These are phyloP conservation scores for Chlamydotis undulata DNA, from an alignment of 2,113 vertebrate genomes.

Conservation along the genomic window DNA sequence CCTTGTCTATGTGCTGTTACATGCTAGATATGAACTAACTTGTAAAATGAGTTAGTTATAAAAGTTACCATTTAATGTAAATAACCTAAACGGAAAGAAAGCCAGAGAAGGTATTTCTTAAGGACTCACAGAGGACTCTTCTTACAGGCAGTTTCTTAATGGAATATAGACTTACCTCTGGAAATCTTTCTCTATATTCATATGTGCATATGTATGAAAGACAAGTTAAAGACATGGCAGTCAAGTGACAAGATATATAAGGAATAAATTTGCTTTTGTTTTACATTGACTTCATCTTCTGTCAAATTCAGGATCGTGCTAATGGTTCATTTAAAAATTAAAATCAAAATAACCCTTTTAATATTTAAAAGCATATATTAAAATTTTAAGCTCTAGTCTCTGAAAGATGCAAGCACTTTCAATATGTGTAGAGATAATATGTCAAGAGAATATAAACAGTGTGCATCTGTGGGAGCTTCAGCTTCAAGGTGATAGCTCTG, in stretches of 20 bases:
- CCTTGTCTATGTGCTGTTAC: slow-evolving; percentile 10
- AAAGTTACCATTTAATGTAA: slow-evolving; percentile 15
- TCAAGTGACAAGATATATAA: neutral
- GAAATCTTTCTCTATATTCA: neutral
- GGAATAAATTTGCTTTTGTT: slow-evolving; percentile 3
- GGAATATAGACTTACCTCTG: neutral
- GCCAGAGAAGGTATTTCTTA: slow-evolving; percentile 8
- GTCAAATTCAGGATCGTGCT: slow-evolving; percentile 32
- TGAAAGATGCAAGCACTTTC: slow-evolving; percentile 20
- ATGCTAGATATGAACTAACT: slow-evolving; percentile 10
- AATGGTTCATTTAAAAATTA: slow-evolving; percentile 60
- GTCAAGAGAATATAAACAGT: slow-evolving; percentile 24
- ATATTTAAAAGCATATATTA: slow-evolving; percentile 58
- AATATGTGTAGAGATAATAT: neutral
- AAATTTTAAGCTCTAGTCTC: slow-evolving; percentile 33
- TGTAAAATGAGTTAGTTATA: slow-evolving; percentile 15
- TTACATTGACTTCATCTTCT: neutral
- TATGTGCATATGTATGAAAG: neutral
- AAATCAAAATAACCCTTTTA: slow-evolving; percentile 58
- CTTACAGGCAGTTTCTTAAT: neutral
- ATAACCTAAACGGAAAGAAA: slow-evolving; percentile 29
- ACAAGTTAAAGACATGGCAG: slow-evolving; percentile 25
- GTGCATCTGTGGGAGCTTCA: neutral
- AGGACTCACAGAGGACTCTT: neutral
- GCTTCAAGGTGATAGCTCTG: neutral